Evolutionary conservation across 2,888 invertebrate species (phyloP).

Genomic region (Phengaris arion): DNA sequence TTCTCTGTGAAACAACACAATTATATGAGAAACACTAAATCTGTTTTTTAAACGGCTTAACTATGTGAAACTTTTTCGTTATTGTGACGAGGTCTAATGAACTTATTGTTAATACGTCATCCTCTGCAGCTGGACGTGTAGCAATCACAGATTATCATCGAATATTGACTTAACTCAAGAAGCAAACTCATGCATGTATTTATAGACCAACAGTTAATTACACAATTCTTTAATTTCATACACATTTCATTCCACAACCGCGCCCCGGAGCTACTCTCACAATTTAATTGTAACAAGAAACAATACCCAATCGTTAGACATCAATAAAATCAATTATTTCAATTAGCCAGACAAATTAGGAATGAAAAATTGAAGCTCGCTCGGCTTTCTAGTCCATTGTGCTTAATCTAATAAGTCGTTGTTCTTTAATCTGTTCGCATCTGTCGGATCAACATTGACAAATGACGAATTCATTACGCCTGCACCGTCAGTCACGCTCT

Average conservation of each 20-base stretch:
- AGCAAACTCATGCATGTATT: background rate
- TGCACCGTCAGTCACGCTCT: conserved; percentile 47
- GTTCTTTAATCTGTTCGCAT: conserved; percentile 36
- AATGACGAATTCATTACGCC: conserved; percentile 55
- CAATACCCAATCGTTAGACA: conserved; percentile 9
- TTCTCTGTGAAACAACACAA: conserved; percentile 78
- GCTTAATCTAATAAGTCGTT: conserved; percentile 16
- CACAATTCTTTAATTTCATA: background rate
- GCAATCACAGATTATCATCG: conserved; percentile 14
- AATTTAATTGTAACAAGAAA: conserved; percentile 15
- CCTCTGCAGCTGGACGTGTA: conserved; percentile 21
- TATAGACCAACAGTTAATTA: background rate
- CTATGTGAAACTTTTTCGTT: conserved; percentile 74
- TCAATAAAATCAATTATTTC: conserved; percentile 14
- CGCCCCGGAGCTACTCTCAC: background rate
- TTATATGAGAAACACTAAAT: conserved; percentile 71
- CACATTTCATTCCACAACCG: background rate
- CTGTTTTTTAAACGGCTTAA: conserved; percentile 72
- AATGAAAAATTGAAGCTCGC: background rate
- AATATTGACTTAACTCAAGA: background rate
- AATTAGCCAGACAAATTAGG: conserved; percentile 5
- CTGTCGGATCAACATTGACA: conserved; percentile 46
- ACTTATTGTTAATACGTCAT: conserved; percentile 47
- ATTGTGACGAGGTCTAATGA: conserved; percentile 65
- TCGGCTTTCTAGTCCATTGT: conserved; percentile 8